phyloP scores from a whole-genome alignment of 2,113 vertebrate species.

The Cichladusa arquata region DNA sequence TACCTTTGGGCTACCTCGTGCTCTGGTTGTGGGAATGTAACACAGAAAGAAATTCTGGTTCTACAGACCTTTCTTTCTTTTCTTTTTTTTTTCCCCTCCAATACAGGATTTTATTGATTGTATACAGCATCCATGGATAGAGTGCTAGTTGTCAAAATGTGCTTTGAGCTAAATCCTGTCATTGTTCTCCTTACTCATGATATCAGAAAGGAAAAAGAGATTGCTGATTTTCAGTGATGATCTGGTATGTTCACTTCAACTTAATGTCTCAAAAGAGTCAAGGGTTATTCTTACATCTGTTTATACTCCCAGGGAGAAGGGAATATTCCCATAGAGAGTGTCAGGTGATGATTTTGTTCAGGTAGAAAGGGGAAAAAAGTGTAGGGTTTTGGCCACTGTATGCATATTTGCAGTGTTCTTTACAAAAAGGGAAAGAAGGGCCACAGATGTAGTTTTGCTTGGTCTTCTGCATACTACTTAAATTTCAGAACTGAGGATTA shows the following conservation, averaged over 20 bases:
- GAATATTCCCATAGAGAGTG: neutral
- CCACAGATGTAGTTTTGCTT: neutral
- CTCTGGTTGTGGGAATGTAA: neutral
- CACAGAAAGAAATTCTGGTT: neutral
- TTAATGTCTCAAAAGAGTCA: neutral
- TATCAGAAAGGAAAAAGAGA: neutral
- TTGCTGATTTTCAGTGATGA: neutral
- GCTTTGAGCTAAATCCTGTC: neutral
- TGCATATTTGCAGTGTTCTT: neutral
- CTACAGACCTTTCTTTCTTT: neutral
- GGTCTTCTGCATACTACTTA: neutral
- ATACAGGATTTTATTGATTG: neutral
- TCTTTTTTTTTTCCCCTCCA: no score
- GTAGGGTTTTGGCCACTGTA: accelerated
- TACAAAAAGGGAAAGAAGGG: neutral
- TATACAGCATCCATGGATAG: neutral
- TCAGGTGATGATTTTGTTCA: neutral
- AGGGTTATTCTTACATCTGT: neutral
- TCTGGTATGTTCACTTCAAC: neutral
- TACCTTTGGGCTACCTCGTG: neutral
- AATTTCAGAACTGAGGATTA: neutral
- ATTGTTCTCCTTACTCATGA: neutral
- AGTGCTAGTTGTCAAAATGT: neutral
- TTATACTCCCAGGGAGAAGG: neutral
- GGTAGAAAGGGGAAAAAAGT: neutral